Base-by-base conservation (phyloP, 2,113 vertebrate species). In the Otocyon megalotis region DNA sequence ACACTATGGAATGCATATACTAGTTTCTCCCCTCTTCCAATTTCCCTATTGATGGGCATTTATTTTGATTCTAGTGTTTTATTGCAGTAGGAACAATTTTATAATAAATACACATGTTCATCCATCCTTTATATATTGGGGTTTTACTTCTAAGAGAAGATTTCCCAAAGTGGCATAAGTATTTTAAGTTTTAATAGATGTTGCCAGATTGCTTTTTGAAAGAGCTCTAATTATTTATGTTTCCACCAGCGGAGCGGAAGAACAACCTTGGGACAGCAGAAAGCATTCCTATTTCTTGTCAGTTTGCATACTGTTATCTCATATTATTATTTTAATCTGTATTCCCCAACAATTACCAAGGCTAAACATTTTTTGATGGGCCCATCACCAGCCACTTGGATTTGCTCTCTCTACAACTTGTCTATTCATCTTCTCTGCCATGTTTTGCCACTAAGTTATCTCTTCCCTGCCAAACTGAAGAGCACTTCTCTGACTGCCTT, bases 131-230 rank as follows among this genome's bases (percentile, higher is more conserved):
- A 69, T 63, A 14, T 50, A 37, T 19, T 63, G 43, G 26, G 11
- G 14, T 86, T 80, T 90, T 93, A 86, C 28, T 86, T 95, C 72
- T 58, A 95, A 86, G 48, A 58, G 79, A 90, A 60, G 79, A 93
- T 50, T 85, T 65, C 62, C 50, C 74, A 24, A 90, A 86, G 32
- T 76, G 43, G 35, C 26, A 14, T 32, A 48, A 80, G 10, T 65
- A 84, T 56, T 85, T 89, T 89, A 84, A 85, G 13, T 94, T 86
- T 30, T 71, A 79, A 69, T 1, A 92, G 92, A 82, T 67, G 14
- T 74, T 83, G 32, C 30, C 48, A 50, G 54, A 37, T 58, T 96
- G 43, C 30, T 90, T 50, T 65, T 72, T 19, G 28, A 92, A 89
- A 72, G n/a, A 79, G 48, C 24, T 86, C 13, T 63, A 71, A 85